Evolutionary conservation across 2,888 invertebrate species (phyloP), one percentile per base, ranked within the genome.

Genomic region (Trichogramma dendrolimi): DNA sequence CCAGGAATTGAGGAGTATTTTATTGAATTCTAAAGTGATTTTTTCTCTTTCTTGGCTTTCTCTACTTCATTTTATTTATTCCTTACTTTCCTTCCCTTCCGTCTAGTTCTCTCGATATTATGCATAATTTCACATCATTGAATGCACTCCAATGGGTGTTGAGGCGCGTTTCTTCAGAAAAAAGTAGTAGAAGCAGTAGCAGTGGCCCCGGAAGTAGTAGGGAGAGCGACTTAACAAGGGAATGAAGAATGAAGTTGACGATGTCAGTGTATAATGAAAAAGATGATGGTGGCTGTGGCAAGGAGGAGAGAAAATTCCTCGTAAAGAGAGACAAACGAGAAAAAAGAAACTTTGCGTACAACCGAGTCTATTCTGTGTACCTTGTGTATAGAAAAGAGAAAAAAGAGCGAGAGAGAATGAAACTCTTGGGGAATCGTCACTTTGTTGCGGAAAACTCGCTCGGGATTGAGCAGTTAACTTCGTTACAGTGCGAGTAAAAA

Each of bases 391-490:
- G 27, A 27, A 27, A 27, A 27, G 27, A 27, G 27, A 27, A 27
- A 27, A 27, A 27, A 27, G 27, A 27, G 27, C 3, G 27, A 27
- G 27, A 27, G 27, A 27, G 27, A 27, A 27, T 27, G 55, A 60
- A 60, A 43, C 63, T 61, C 67, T 65, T 67, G 68, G 66, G 27
- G 67, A 72, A 70, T 71, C 64, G 71, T 70, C 68, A 67, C 68
- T 70, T 69, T 69, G 67, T 69, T 64, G 68, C 27, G 38, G 60
- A n/a, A 51, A 56, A 55, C 67, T 56, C 58, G 48, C 59, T 61
- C 66, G 63, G 68, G 70, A 71, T 67, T 69, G 68, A 68, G 61
- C 67, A 54, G 61, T 66, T 71, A 70, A 72, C 64, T 68, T 63
- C 62, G 64, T 71, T 69, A 70, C 57, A 62, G n/a, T 43, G 41